Evolutionary conservation across 2,797 vertebrate species (phyloP), one percentile per base, ranked within the genome.

Genomic region (Tamandua tetradactyla): DNA sequence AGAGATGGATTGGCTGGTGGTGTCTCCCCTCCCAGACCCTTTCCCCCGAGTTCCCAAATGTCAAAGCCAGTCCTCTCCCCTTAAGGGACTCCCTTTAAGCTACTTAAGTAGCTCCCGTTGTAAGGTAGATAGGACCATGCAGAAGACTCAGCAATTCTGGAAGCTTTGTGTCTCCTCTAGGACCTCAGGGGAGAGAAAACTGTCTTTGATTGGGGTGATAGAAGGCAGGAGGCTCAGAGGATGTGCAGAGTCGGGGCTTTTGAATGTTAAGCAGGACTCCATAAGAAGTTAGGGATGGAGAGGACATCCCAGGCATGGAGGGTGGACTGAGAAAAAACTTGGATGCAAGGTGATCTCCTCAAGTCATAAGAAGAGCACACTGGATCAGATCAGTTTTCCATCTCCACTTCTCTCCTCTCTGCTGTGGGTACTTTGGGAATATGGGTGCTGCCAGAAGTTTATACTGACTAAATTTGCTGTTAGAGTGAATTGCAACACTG

Each of bases 341-440:
- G 47, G 32, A 80, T 59, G 13, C 32, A 61, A 40, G 17, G 2
- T 47, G 25, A 47, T 17, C 4, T 15, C 10, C 12, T 12, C 75
- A 61, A 72, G 66, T 15, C n/a, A 1, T 8, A 14, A 37, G 47
- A 71, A 15, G 52, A 47, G 30, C 32, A 52, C 5, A 1, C 3
- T 7, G 44, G 71, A 84, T 40, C 84, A 74, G 57, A n/a, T 49
- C 78, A 57, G 15, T 32, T n/a, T 61, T 35, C 55, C 8, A 3
- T n/a, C 27, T 13, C n/a, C n/a, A 10, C 25, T 57, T 35, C 78
- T 83, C 40, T 11, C n/a, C n/a, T 55, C 55, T 55, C 37, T 35
- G 0, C 97, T 99, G 98, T 22, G 99, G 99, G 7, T 98, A 98
- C 93, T 99, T 99, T 0, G 98, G 98, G 0, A 98, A 98, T 96